Percentiles rank a stretch among this genome's conserved stretches.
Conservation (phyloP, 2,888 invertebrate species). For the Punctoribates punctum region DNA sequence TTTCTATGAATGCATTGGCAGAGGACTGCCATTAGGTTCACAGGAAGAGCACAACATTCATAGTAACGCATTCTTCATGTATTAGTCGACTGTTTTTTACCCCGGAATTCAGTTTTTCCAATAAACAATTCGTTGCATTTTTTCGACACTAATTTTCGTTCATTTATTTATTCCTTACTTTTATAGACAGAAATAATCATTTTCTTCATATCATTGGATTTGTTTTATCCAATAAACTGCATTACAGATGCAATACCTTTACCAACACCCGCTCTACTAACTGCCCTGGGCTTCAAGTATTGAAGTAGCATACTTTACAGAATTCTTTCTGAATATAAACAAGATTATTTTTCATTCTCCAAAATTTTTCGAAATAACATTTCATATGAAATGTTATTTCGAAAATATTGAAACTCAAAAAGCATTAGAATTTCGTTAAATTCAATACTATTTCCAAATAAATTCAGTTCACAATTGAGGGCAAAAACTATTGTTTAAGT, state of each 20-base stretch:
- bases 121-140: conserved; percentile 14
- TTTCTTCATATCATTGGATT: neutral
- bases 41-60: conserved; percentile 2
- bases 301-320: no score
- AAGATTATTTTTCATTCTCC: no score
- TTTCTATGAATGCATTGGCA: conserved; percentile 2
- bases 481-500: neutral
- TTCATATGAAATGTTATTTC: no score
- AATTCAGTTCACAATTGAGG: no score
- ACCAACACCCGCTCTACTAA: no score
- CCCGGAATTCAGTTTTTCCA: neutral
- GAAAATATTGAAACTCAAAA: no score
- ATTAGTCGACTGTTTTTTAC: neutral
- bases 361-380: no score
- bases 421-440: no score
- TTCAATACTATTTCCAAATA: no score
- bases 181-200: neutral
- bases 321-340: no score
- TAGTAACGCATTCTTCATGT: conserved; percentile 29
- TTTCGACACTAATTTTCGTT: neutral
- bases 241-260: no score
- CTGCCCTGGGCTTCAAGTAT: no score
- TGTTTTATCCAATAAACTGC: neutral
- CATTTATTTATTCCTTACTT: conserved; percentile 10
- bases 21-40: neutral